phyloP scores from a whole-genome alignment of 2,888 invertebrate genomes.

The Microdon myrmicae region DNA sequence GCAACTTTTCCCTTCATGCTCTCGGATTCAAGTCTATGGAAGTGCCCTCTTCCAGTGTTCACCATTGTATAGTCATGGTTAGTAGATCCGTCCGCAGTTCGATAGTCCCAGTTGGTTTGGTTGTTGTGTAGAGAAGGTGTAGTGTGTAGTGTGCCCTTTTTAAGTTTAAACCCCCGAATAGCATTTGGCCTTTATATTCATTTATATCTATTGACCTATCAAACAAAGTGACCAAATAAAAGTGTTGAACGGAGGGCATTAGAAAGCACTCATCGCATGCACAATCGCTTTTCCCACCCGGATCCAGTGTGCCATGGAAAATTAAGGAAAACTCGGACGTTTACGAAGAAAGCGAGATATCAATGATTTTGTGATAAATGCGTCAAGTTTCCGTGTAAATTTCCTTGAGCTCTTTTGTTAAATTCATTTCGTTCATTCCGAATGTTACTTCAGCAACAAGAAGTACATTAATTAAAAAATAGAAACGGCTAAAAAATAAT shows the following conservation, averaged over 20 bases:
- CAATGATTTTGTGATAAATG: conserved; percentile 49
- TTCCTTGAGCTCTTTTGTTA: conserved; percentile 20
- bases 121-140: conserved; percentile 19
- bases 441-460: conserved; percentile 2
- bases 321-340: conserved; percentile 30
- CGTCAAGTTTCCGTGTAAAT: conserved; percentile 31
- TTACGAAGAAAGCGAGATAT: conserved; percentile 24
- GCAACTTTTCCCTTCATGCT: conserved; percentile 8
- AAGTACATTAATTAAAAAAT: background rate
- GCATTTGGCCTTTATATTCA: no score
- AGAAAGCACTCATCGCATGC: conserved; percentile 21
- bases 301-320: conserved; percentile 24
- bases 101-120: conserved; percentile 36
- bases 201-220: no score
- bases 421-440: conserved; percentile 8
- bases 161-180: no score
- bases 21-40: conserved; percentile 43
- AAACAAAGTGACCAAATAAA: conserved; percentile 37
- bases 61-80: conserved; percentile 33
- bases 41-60: conserved; percentile 30
- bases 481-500: no score
- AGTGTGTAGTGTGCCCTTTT: conserved; percentile 36
- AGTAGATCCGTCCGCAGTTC: conserved; percentile 21
- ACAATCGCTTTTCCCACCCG: conserved; percentile 27
- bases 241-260: conserved; percentile 28